These are phyloP conservation scores for Marmota flaviventris DNA, from an alignment of 2,113 vertebrate species.

Conservation along the genomic window DNA sequence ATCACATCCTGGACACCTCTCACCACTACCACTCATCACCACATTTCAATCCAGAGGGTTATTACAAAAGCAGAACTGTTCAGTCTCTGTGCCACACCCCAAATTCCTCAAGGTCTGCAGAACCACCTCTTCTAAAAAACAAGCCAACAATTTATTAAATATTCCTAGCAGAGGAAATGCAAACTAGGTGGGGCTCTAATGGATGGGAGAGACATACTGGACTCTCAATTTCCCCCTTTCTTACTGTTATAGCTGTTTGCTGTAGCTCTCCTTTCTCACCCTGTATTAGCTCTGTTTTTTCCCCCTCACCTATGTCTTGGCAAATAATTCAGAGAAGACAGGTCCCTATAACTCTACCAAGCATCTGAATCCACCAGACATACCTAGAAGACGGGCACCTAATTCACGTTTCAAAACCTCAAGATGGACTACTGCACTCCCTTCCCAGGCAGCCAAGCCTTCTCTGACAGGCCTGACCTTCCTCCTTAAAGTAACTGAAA, in stretches of 20 bases:
- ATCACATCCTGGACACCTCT: not conserved
- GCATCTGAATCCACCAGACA: not conserved
- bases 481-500: slow-evolving; percentile 34
- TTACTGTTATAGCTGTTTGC: not conserved
- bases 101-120: slow-evolving; percentile 49
- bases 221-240: not conserved
- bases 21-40: not conserved
- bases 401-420: not conserved
- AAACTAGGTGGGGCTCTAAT: not conserved
- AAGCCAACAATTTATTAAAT: slow-evolving; percentile 63
- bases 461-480: not conserved
- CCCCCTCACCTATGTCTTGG: not conserved
- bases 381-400: not conserved
- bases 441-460: not conserved
- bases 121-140: slow-evolving; percentile 33
- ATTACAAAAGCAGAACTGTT: slow-evolving; percentile 21
- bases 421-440: not conserved
- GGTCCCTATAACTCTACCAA: not conserved
- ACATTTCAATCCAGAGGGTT: not conserved
- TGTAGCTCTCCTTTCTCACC: not conserved
- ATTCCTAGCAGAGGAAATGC: slow-evolving; percentile 11
- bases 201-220: not conserved
- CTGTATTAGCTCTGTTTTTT: not conserved
- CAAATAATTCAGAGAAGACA: slow-evolving; percentile 11
- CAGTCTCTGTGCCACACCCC: slow-evolving; percentile 35